phyloP scores from a whole-genome alignment of 2,113 vertebrate species.

The Amazona guildingii region DNA sequence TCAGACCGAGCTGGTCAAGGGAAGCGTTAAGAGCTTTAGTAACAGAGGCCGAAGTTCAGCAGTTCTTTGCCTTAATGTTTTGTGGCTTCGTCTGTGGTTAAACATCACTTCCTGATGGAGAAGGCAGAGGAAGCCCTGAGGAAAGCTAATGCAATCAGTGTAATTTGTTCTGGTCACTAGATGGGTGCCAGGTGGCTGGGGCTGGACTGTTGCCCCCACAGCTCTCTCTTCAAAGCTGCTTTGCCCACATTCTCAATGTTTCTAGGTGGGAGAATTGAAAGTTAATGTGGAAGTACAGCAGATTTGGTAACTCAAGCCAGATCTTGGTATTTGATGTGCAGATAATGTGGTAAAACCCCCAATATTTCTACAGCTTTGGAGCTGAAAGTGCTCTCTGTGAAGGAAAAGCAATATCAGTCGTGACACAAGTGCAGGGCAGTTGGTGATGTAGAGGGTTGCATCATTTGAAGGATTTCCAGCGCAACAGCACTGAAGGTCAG shows the following conservation, averaged over 20 bases:
- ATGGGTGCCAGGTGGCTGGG: rapidly evolving
- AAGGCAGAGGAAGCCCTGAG: rapidly evolving
- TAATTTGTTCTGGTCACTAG: not conserved
- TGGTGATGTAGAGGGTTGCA: not conserved
- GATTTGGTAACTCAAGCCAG: not conserved
- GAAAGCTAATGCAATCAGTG: rapidly evolving
- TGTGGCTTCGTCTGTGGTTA: not conserved
- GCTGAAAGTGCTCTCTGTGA: not conserved
- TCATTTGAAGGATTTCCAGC: not conserved
- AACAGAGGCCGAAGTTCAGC: not conserved
- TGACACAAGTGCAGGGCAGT: not conserved
- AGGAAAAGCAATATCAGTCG: not conserved
- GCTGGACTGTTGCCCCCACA: not conserved
- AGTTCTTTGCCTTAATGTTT: not conserved
- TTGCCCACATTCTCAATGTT: rapidly evolving
- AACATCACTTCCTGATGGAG: not conserved
- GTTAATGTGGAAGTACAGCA: not conserved
- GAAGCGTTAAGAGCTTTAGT: rapidly evolving
- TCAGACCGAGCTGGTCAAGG: not conserved
- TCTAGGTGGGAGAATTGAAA: not conserved
- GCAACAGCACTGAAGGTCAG: not conserved
- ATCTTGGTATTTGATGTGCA: not conserved
- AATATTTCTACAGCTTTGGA: not conserved
- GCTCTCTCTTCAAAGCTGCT: not conserved
- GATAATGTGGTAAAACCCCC: not conserved